phyloP scores from a whole-genome alignment of 2,888 invertebrate species.

The Limnephilus lunatus region DNA sequence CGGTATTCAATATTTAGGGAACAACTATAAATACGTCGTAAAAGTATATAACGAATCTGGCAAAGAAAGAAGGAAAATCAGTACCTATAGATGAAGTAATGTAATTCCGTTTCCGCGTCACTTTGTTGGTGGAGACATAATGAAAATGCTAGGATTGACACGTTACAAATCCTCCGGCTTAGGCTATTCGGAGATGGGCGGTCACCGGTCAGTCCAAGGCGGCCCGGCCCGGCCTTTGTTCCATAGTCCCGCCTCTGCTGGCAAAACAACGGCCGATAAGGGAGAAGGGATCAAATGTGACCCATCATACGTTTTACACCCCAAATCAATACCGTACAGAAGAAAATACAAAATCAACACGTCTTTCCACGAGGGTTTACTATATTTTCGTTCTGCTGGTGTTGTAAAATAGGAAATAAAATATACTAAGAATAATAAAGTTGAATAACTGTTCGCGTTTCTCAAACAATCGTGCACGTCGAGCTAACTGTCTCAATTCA shows the following conservation, averaged over 20 bases:
- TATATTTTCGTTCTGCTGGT: not conserved
- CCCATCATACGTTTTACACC: not conserved
- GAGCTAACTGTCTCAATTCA: not conserved
- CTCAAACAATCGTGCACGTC: no score
- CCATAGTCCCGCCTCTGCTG: slow-evolving; percentile 18
- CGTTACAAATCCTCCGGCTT: slow-evolving; percentile 37
- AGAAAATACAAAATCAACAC: not conserved
- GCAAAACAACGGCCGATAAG: slow-evolving; percentile 31
- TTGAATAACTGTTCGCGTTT: no score
- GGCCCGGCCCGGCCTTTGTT: slow-evolving; percentile 14
- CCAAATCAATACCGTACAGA: not conserved
- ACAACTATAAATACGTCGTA: not conserved
- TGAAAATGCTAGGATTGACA: slow-evolving; percentile 44
- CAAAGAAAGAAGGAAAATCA: not conserved
- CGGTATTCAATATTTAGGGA: not conserved
- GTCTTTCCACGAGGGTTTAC: not conserved
- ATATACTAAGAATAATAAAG: not conserved
- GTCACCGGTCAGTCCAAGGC: slow-evolving; percentile 38
- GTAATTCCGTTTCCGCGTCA: slow-evolving; percentile 20
- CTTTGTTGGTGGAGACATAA: slow-evolving; percentile 27
- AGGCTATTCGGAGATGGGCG: slow-evolving; percentile 23
- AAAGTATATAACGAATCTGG: not conserved
- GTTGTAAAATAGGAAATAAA: not conserved
- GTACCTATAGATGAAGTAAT: not conserved
- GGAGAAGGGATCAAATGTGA: slow-evolving; percentile 10